Base-by-base conservation (phyloP, 2,888 invertebrate genomes). In the Eilema caniola region DNA sequence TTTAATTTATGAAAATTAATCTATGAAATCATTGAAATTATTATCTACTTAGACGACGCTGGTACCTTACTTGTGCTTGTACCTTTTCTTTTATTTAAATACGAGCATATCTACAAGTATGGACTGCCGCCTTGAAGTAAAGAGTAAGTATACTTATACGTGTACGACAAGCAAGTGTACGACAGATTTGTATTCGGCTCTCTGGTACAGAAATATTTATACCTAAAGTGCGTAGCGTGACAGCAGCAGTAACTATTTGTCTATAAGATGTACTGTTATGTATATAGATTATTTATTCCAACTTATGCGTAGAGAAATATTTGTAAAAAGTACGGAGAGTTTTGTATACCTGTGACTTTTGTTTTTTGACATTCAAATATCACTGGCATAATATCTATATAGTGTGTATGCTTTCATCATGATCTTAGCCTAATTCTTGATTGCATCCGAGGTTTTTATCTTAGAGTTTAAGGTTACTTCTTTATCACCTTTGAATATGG, bases 171-270 rank as follows among this genome's bases (percentile, higher is more conserved):
- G n/a, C n/a, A n/a, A 41, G 1, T 16, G 41, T 41, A 41, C 41
- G 41, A 41, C 41, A 4, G 41, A 41, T 16, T 47, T 16, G 20
- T 47, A 20, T 47, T 20, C 47, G 47, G 47, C 20, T 47, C 0
- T 2, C 41, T 47, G 47, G 53, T 53, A 53, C 20, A n/a, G n/a
- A 53, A 53, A 53, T 53, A 53, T 53, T 53, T n/a, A 53, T 53
- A 53, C 53, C 10, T 53, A n/a, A 53, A 53, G n/a, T 53, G 53
- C 53, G 53, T 10, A 53, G 53, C 8, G n/a, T 8, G 53, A 53
- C 53, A n/a, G 53, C n/a, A 53, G n/a, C 10, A n/a, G 53, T n/a
- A 53, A n/a, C 53, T n/a, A 53, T 53, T 53, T 53, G 53, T 53
- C 53, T 53, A 53, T 1, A 10, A 53, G n/a, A 53, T 53, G 53